Base-by-base conservation (phyloP, 2,797 vertebrate species). In the Heteromormyrus szaboi region DNA sequence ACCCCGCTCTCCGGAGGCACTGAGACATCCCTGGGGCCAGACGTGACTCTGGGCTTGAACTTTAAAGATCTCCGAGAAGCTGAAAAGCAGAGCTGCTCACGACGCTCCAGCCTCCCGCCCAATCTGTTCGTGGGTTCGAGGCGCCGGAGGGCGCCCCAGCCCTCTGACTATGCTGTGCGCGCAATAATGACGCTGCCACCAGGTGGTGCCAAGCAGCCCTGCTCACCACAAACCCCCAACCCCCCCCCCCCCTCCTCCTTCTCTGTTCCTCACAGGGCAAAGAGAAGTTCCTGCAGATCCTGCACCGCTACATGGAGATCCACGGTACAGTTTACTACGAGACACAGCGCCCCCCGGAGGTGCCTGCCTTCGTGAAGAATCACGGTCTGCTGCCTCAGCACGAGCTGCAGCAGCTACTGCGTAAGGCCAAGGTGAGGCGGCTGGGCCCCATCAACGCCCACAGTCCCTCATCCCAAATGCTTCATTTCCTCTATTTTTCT, bases 291-390 rank as follows among this genome's bases (percentile, higher is more conserved):
- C 94, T 99, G 89, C 90, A 94, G 89, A 96, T 98, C 89, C 94
- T 99, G 86, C 97, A 97, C 92, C 97, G 96, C 89, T 96, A 99
- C 95, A 99, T 99, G 98, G 98, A 99, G 92, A 96, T 99, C 93
- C 98, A 99, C 0, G 98, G 98, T 88, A 99, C 98, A 0, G 98
- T 99, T 91, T 99, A 98, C 92, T 99, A 97, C 0, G 98, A 99
- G 94, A 96, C 97, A 0, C 98, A 98, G 94, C 94, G 98, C 48
- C 98, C 98, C 0, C 98, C 97, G 0, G 98, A 99, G 94, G 97
- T 99, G 4, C 98, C 98, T 0, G 96, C 97, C 0, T 99, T 99
- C 0, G 97, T 99, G 44, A 98, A 97, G 95, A 99, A 99, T 94
- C 98, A 99, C 0, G 98, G 98, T n/a, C 95, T 99, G 91, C 93